A percentile compares a stretch with the other conserved stretches of the same genome.
Conservation (phyloP, 2,888 invertebrate genomes). For the Mechanitis mazaeus region DNA sequence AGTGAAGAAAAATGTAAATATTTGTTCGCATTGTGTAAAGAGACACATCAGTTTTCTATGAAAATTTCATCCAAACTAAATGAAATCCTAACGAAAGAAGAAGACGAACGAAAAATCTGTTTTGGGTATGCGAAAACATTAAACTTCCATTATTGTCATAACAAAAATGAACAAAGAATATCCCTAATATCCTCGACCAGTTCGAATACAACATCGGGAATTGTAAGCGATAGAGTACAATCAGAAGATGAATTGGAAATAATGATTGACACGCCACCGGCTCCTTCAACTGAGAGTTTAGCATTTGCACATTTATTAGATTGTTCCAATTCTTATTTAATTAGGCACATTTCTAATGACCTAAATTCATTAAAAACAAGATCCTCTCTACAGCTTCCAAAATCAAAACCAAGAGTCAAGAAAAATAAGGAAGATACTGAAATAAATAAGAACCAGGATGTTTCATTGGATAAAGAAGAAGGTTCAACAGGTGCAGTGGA, state of each 20-base stretch:
- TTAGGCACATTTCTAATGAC: conserved; percentile 52
- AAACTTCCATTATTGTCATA: conserved; percentile 78
- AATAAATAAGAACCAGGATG: conserved; percentile 41
- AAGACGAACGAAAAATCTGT: conserved; percentile 83
- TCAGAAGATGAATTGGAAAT: conserved; percentile 96
- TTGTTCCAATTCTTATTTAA: conserved; percentile 71
- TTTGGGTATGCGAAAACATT: conserved; percentile 83
- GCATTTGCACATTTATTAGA: conserved; percentile 86
- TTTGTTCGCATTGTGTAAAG: conserved; percentile 89
- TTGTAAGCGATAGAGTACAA: conserved; percentile 96
- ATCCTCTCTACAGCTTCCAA: conserved; percentile 58
- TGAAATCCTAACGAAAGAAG: conserved; percentile 88
- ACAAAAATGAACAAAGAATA: conserved; percentile 87
- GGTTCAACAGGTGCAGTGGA: conserved; percentile 46
- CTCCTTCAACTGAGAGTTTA: conserved; percentile 90
- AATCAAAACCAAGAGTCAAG: conserved; percentile 49
- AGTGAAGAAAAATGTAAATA: conserved; percentile 96
- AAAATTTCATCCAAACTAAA: conserved; percentile 89
- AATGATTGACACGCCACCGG: conserved; percentile 88
- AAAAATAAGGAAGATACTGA: conserved; percentile 55
- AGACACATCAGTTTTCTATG: conserved; percentile 97
- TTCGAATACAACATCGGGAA: conserved; percentile 97
- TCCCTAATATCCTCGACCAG: conserved; percentile 95
- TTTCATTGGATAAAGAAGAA: conserved; percentile 40
- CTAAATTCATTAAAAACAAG: conserved; percentile 51